A percentile compares a stretch with the other conserved stretches of the same genome.
Conservation (phyloP, 2,888 invertebrate species). For the Limenitis camilla region DNA sequence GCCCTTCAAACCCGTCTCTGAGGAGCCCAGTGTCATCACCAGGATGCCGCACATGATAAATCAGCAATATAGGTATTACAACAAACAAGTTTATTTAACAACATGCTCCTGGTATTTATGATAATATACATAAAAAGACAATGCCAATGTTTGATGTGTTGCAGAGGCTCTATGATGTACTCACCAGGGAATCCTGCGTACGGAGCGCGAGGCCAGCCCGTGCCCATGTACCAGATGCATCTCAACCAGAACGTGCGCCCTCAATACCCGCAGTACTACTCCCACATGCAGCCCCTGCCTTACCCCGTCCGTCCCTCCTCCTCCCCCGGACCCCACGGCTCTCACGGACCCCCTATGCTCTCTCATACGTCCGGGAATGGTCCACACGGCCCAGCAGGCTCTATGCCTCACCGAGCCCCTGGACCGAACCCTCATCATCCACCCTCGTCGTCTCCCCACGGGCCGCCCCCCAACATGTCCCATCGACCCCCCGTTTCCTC, state of each 20-base stretch:
- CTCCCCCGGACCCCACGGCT: slow-evolving; percentile 22
- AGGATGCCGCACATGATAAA: slow-evolving; percentile 71
- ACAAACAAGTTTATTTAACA: neutral
- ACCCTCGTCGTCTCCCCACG: slow-evolving; percentile 5
- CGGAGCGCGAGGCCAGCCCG: slow-evolving; percentile 38
- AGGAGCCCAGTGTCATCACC: slow-evolving; percentile 69
- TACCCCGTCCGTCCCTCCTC: slow-evolving; percentile 29
- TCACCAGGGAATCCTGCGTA: slow-evolving; percentile 40
- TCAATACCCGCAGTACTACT: slow-evolving; percentile 49
- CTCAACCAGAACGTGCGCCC: slow-evolving; percentile 21
- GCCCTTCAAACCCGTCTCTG: slow-evolving; percentile 63
- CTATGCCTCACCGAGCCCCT: slow-evolving; percentile 13
- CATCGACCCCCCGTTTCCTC: slow-evolving; percentile 18
- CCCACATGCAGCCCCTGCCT: slow-evolving; percentile 30
- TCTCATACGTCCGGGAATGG: slow-evolving; percentile 26
- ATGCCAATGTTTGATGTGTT: slow-evolving; percentile 6
- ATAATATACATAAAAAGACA: neutral
- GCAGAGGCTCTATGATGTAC: slow-evolving; percentile 64
- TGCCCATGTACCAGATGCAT: slow-evolving; percentile 41
- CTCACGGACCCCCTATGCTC: slow-evolving; percentile 19
- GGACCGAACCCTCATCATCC: slow-evolving; percentile 20
- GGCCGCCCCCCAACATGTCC: slow-evolving; percentile 21
- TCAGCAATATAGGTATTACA: slow-evolving; percentile 58
- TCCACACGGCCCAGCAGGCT: slow-evolving; percentile 14
- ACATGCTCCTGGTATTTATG: neutral